A percentile compares a stretch with the other conserved stretches of the same genome.
Evolutionary conservation across 2,113 vertebrate species (phyloP).

Genomic region (Pluvianellus socialis): DNA sequence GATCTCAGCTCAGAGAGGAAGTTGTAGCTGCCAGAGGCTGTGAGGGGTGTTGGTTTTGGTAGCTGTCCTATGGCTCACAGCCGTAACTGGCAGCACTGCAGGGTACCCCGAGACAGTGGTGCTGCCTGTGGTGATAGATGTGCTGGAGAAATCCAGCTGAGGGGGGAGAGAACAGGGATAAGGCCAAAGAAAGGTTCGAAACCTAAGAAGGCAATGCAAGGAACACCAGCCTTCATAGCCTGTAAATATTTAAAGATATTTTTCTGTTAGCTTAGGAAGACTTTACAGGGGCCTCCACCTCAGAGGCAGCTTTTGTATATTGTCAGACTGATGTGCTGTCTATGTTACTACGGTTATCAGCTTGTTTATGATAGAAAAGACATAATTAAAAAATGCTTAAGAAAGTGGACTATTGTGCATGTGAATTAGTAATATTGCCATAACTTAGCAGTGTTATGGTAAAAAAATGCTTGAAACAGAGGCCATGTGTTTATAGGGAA

Average conservation of each 20-base stretch:
- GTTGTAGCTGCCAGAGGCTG: neutral
- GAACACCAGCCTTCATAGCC: neutral
- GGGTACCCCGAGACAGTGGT: neutral
- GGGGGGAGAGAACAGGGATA: neutral
- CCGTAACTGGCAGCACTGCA: neutral
- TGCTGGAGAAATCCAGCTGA: neutral
- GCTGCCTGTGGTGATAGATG: neutral
- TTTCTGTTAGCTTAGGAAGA: neutral
- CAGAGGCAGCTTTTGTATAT: neutral
- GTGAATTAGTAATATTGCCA: neutral
- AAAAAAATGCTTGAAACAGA: neutral
- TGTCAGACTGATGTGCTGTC: neutral
- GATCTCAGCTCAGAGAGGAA: neutral
- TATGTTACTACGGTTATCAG: neutral
- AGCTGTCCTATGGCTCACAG: neutral
- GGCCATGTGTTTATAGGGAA: neutral
- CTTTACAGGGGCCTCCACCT: neutral
- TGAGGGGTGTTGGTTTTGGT: rapidly evolving
- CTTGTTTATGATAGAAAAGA: neutral
- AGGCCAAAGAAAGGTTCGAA: neutral
- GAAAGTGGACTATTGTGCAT: neutral
- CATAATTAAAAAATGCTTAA: neutral
- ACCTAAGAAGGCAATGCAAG: neutral
- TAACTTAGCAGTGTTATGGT: neutral
- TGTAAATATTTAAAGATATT: neutral